phyloP scores from a whole-genome alignment of 2,797 vertebrate genomes.

The Lacerta bilineata region DNA sequence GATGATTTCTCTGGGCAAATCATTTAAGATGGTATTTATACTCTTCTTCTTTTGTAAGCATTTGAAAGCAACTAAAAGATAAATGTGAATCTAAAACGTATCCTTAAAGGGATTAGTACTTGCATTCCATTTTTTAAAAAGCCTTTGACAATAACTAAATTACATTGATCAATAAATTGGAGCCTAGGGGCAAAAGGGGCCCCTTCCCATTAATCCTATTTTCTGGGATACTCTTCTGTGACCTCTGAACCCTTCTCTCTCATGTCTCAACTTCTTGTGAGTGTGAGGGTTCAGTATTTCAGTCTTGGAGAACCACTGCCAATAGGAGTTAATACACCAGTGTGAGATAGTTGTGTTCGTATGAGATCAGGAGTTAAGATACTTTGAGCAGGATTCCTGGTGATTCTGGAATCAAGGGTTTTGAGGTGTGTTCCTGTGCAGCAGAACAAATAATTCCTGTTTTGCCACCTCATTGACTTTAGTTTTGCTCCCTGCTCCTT shows the following conservation, averaged over 20 bases:
- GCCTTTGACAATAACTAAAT: background rate
- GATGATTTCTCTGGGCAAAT: background rate
- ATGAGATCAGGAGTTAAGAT: background rate
- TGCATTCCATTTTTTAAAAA: background rate
- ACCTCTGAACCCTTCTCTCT: background rate
- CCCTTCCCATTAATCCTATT: background rate
- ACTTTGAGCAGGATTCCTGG: background rate
- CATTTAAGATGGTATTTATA: background rate
- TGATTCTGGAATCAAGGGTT: background rate
- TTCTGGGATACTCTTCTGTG: background rate
- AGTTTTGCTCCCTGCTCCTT: too few species aligned
- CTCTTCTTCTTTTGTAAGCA: too few species aligned
- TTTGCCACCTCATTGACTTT: background rate
- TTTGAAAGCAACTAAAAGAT: background rate
- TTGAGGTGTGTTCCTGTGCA: background rate
- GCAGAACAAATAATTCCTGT: background rate
- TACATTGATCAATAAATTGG: background rate
- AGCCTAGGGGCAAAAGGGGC: background rate
- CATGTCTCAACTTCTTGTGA: background rate
- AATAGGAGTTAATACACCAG: background rate
- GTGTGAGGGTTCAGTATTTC: background rate
- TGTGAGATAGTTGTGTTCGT: too few species aligned
- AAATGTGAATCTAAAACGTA: background rate
- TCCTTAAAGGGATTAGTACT: background rate
- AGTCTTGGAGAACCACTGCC: background rate